Base-by-base conservation (phyloP, 2,797 vertebrate species). In the Sebastes kiyomatsui region DNA sequence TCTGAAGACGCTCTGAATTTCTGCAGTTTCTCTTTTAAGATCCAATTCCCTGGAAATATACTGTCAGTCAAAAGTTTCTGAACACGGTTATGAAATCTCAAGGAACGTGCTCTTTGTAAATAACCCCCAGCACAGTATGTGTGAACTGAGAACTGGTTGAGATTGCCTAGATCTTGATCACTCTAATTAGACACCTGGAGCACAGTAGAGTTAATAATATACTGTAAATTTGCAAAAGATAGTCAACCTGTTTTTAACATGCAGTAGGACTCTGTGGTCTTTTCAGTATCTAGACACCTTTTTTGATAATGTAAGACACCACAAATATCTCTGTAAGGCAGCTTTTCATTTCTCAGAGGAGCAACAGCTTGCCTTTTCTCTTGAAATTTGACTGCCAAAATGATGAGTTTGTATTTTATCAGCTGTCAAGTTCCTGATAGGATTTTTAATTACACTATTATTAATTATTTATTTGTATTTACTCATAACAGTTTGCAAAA, bases 21-120 rank as follows among this genome's bases (percentile, higher is more conserved):
- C 58, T 55, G 25, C 59, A 38, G 35, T 79, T 79, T 60, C 20
- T 82, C 65, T 75, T 80, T 75, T 49, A 70, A 72, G 59, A 79
- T 60, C 74, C 10, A 54, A 32, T 80, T 84, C 56, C 20, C 58
- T 46, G 56, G 71, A 84, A 73, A 87, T 55, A 71, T 11, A 46
- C 69, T 86, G 89, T 81, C 75, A 84, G 59, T 87, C 69, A 86
- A 67, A 87, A 74, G 77, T 86, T 77, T 86, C 23, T 78, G 14
- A 83, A 70, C 60, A 52, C 65, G 74, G 30, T 49, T 86, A 32
- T 59, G 54, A 18, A 23, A 68, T 56, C 11, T 74, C 6, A 65
- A 32, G 13, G 32, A 67, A 66, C 6, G 4, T 33, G 66, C 42
- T 52, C 56, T 65, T 14, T 67, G 59, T 71, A 27, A 82, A 54